These are phyloP conservation scores for Folsomia manolachei DNA, from an alignment of 2,888 invertebrate species.

Conservation along the genomic window DNA sequence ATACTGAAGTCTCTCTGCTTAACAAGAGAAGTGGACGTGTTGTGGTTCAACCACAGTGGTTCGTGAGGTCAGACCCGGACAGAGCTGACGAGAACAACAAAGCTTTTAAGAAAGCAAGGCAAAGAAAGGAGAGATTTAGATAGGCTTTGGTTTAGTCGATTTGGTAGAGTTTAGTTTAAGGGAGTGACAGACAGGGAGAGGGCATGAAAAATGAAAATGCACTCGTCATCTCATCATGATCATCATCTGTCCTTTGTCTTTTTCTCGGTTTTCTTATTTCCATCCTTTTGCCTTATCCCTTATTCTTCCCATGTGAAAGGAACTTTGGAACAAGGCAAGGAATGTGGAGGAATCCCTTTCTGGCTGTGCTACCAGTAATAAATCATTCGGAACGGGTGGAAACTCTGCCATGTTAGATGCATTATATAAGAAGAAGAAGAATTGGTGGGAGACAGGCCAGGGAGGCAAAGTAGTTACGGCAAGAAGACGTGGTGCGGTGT, in stretches of 20 bases:
- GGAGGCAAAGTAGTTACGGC: neutral
- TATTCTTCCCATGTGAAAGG: neutral
- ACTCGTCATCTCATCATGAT: constrained; percentile 8
- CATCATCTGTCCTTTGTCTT: constrained; percentile 11
- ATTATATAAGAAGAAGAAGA: neutral
- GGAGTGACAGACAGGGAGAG: neutral
- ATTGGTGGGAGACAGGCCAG: neutral
- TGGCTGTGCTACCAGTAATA: too few species aligned
- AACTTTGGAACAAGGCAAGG: too few species aligned
- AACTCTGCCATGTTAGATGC: too few species aligned
- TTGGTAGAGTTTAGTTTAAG: neutral
- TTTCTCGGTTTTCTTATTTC: constrained; percentile 11
- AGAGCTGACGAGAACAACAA: neutral
- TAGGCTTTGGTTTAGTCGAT: neutral
- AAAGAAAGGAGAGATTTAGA: neutral
- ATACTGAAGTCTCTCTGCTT: neutral
- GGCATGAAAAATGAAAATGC: constrained; percentile 18
- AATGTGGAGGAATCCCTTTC: neutral
- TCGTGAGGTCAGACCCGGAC: neutral
- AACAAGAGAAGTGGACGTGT: too few species aligned
- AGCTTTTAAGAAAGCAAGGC: neutral
- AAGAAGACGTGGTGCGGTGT: neutral
- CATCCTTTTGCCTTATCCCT: neutral
- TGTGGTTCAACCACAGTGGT: too few species aligned
- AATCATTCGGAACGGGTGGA: neutral